Percentiles rank a stretch among this genome's conserved stretches.
Conservation (phyloP, 2,113 vertebrate genomes). For the Atrichornis clamosus region DNA sequence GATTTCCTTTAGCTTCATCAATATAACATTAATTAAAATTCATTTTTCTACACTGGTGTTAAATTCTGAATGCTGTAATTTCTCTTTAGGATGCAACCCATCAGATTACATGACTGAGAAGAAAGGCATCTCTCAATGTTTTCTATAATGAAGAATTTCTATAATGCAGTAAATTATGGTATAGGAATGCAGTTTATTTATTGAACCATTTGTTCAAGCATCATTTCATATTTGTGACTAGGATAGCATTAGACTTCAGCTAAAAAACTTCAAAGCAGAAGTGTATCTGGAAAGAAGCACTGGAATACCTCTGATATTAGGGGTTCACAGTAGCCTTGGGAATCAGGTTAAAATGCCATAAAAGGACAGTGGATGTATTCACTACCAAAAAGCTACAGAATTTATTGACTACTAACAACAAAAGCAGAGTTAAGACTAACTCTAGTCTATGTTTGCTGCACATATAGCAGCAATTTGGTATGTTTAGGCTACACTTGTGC, state of each 20-base stretch:
- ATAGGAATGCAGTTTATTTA: not conserved
- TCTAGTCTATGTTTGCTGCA: not conserved
- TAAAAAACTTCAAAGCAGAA: not conserved
- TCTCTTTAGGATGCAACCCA: not conserved
- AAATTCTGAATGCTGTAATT: not conserved
- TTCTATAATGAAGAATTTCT: not conserved
- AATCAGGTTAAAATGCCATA: not conserved
- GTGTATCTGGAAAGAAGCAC: not conserved
- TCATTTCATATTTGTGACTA: not conserved
- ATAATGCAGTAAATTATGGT: not conserved
- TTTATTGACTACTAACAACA: not conserved
- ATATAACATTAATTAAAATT: not conserved
- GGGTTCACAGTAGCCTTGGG: not conserved
- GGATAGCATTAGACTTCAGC: not conserved
- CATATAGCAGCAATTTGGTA: not conserved
- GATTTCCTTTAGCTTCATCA: not conserved
- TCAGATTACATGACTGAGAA: not conserved
- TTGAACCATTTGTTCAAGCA: not conserved
- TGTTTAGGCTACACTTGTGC: not conserved
- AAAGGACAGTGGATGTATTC: not conserved
- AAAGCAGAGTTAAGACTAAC: not conserved
- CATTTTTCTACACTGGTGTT: not conserved
- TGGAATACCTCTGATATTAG: not conserved
- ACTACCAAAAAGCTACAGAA: not conserved
- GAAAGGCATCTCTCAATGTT: not conserved